phyloP scores from a whole-genome alignment of 2,113 vertebrate genomes.

The Cairina moschata region DNA sequence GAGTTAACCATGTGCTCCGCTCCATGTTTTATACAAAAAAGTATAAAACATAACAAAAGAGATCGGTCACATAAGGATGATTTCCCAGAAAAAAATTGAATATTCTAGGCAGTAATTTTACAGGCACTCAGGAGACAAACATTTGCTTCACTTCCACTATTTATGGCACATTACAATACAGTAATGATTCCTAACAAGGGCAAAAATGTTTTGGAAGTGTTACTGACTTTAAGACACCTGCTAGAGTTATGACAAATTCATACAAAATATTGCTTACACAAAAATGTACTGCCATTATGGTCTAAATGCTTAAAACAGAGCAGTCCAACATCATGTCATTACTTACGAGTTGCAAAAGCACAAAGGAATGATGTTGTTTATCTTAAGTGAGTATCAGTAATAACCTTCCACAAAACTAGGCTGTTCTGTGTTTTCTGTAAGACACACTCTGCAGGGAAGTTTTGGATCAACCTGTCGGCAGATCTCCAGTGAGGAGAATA shows the following conservation, averaged over 20 bases:
- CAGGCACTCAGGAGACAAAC: neutral
- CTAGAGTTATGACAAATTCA: neutral
- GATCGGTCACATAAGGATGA: neutral
- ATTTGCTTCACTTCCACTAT: neutral
- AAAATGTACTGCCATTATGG: neutral
- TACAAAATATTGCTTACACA: neutral
- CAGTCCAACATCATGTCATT: neutral
- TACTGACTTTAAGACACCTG: neutral
- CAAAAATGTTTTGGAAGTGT: neutral
- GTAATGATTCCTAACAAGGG: neutral
- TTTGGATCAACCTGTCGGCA: neutral
- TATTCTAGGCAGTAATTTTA: neutral
- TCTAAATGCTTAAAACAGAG: neutral
- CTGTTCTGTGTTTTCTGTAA: neutral
- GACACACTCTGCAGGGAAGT: accelerated
- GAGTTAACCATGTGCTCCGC: neutral
- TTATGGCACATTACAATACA: neutral
- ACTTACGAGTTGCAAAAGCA: slow-evolving; percentile 16
- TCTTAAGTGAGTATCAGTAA: neutral
- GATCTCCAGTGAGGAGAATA: neutral
- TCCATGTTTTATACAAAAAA: neutral
- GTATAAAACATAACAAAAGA: neutral
- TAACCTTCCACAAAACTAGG: neutral
- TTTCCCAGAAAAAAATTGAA: neutral
- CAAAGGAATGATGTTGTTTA: neutral